phyloP scores from a whole-genome alignment of 1,140 invertebrate genomes.

The Palaemon carinicauda region DNA sequence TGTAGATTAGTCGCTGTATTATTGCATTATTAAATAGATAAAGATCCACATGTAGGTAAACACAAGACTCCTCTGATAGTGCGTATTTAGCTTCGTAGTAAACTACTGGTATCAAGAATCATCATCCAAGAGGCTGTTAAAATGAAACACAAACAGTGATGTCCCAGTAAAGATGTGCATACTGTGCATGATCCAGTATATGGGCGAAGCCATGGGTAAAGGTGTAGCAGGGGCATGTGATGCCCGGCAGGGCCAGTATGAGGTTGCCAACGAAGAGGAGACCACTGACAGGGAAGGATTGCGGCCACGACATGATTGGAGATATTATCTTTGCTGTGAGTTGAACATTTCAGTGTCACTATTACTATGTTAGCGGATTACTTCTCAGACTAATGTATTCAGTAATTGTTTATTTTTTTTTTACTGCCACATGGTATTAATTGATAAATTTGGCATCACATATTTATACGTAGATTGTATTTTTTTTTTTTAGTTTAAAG shows the following conservation, averaged over 20 bases:
- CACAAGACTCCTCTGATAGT: too few species aligned
- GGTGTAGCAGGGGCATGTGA: conserved; percentile 50
- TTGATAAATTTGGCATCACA: not conserved
- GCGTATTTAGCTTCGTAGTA: too few species aligned
- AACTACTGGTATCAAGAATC: too few species aligned
- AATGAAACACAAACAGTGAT: not conserved
- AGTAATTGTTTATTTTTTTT: too few species aligned
- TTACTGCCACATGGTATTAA: not conserved
- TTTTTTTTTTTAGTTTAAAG: not conserved
- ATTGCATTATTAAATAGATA: too few species aligned
- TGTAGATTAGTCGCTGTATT: too few species aligned
- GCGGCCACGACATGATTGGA: conserved; percentile 38
- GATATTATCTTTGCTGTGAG: conserved; percentile 58
- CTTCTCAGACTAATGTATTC: not conserved
- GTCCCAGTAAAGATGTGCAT: conserved; percentile 41
- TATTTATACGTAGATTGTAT: not conserved
- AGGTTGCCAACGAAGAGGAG: not conserved
- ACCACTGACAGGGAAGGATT: not conserved
- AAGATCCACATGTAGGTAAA: too few species aligned
- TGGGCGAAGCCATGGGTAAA: conserved; percentile 40
- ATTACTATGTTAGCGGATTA: not conserved
- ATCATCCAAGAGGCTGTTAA: not conserved
- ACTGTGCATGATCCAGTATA: conserved; percentile 51
- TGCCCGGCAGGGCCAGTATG: conserved; percentile 50
- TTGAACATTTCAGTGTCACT: not conserved